These are phyloP conservation scores for Lypha dubia DNA, from an alignment of 2,888 invertebrate genomes.

Conservation along the genomic window DNA sequence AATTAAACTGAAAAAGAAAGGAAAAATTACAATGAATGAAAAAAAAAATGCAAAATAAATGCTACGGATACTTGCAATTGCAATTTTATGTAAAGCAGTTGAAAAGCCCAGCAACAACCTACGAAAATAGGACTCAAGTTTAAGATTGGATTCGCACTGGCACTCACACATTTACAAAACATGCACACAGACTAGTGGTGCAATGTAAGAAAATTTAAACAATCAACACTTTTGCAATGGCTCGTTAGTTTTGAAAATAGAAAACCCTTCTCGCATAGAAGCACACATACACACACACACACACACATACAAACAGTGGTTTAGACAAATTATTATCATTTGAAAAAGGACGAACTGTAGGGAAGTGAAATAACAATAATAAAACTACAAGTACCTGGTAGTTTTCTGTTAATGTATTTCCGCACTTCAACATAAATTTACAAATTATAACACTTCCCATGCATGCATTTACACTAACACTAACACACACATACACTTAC, in stretches of 20 bases:
- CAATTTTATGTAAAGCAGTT: slow-evolving; percentile 29
- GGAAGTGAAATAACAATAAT: not conserved
- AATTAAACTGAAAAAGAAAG: not conserved
- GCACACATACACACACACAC: not conserved
- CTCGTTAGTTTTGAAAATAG: slow-evolving; percentile 62
- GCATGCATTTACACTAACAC: not conserved
- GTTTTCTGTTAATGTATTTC: slow-evolving; percentile 69
- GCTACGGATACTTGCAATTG: slow-evolving; percentile 22
- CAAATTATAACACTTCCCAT: slow-evolving; percentile 36
- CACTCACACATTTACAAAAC: not conserved
- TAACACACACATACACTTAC: not conserved
- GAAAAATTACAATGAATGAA: not conserved
- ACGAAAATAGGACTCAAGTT: slow-evolving; percentile 32
- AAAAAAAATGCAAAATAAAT: slow-evolving; percentile 36
- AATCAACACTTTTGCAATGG: slow-evolving; percentile 62
- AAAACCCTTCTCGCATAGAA: not conserved
- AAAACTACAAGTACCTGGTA: slow-evolving; percentile 46
- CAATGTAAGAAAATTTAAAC: slow-evolving; percentile 28
- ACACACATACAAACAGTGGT: not conserved
- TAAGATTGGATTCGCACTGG: slow-evolving; percentile 44
- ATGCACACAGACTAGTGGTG: not conserved
- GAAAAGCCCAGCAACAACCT: not conserved
- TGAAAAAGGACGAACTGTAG: slow-evolving; percentile 6
- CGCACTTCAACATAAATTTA: slow-evolving; percentile 60
- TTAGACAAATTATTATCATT: not conserved